phyloP scores from a whole-genome alignment of 1,140 invertebrate genomes.

The Latrodectus geometricus region DNA sequence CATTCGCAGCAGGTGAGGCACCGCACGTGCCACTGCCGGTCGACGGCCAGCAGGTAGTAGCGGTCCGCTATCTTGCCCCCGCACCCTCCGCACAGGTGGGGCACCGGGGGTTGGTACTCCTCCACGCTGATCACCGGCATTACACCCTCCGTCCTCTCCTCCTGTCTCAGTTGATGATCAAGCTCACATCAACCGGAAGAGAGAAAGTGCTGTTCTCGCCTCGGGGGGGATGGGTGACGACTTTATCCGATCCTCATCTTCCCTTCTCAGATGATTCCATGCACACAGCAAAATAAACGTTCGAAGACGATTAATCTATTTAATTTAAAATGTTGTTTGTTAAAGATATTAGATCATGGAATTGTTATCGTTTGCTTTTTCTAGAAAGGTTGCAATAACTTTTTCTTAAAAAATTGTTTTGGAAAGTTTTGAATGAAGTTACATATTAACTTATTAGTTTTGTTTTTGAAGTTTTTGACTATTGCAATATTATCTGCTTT shows the following conservation, averaged over 20 bases:
- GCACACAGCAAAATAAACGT: neutral
- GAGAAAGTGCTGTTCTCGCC: neutral
- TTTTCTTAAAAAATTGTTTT: neutral
- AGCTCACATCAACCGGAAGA: neutral
- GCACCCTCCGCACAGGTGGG: slow-evolving; percentile 80
- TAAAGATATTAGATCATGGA: neutral
- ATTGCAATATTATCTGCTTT: neutral
- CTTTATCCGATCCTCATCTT: neutral
- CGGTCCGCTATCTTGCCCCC: slow-evolving; percentile 85
- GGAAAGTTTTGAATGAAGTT: neutral
- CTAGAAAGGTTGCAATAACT: neutral
- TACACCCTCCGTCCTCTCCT: neutral
- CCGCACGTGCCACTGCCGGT: slow-evolving; percentile 88
- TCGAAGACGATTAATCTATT: neutral
- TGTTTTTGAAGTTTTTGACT: neutral
- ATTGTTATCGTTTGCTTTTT: neutral
- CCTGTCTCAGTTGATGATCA: neutral
- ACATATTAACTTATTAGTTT: neutral
- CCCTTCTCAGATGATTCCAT: neutral
- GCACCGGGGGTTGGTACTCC: slow-evolving; percentile 51
- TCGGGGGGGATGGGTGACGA: neutral
- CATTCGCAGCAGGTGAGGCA: slow-evolving; percentile 86
- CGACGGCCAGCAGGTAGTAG: slow-evolving; percentile 88
- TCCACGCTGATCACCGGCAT: slow-evolving; percentile 57
- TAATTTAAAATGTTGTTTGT: neutral